Percentiles rank a stretch among this genome's conserved stretches.
phyloP scores from a whole-genome alignment of 2,113 vertebrate genomes.

The Pterocles gutturalis region DNA sequence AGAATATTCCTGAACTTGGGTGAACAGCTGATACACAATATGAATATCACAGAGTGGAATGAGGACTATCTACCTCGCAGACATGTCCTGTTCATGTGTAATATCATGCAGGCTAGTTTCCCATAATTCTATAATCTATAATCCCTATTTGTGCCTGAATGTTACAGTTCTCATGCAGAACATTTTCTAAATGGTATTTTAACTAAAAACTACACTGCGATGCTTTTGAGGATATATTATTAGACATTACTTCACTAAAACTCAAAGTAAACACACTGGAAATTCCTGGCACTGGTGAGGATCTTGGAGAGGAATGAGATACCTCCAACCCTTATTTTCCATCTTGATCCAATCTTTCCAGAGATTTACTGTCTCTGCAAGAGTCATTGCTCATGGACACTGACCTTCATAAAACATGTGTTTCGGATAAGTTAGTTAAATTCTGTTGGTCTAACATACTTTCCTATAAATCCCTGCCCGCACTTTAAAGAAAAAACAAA shows the following conservation, averaged over 20 bases:
- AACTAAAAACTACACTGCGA: neutral
- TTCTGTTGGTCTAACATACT: neutral
- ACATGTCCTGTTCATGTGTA: neutral
- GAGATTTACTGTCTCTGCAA: neutral
- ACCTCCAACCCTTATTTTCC: neutral
- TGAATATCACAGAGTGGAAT: neutral
- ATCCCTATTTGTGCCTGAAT: neutral
- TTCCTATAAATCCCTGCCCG: neutral
- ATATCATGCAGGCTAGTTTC: neutral
- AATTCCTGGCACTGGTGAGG: neutral
- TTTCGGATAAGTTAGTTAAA: neutral
- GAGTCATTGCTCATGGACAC: neutral
- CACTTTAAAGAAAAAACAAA: neutral
- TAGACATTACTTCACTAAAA: neutral
- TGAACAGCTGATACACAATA: neutral
- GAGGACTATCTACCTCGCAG: neutral
- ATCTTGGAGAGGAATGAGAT: accelerated
- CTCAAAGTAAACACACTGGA: neutral
- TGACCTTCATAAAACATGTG: neutral
- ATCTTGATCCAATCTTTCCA: neutral
- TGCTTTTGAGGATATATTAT: neutral
- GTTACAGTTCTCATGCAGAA: neutral
- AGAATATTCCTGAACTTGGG: neutral
- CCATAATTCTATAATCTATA: neutral
- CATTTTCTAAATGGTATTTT: neutral